These are phyloP conservation scores for Drosophila persimilis DNA, from an alignment of 1,140 invertebrate genomes.

Conservation along the genomic window DNA sequence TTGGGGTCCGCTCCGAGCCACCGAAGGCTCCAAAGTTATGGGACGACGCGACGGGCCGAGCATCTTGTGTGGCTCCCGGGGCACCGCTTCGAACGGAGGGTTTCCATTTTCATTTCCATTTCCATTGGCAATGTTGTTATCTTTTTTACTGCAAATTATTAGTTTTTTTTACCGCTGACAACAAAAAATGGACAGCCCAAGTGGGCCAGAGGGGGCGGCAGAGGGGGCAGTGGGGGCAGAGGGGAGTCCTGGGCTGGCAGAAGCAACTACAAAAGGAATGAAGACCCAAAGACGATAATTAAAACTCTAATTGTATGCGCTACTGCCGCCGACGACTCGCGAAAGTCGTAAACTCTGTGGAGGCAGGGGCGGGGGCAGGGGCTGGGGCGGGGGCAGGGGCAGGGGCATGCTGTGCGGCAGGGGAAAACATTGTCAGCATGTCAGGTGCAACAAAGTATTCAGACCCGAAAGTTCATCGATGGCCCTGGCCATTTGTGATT, in stretches of 20 bases:
- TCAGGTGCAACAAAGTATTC: constrained; percentile 44
- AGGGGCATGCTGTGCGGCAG: constrained; percentile 19
- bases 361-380: no score
- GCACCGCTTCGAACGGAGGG: constrained; percentile 3
- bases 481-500: no score
- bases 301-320: constrained; percentile 79
- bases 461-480: constrained; percentile 1
- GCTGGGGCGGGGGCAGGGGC: no score
- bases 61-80: constrained; percentile 69
- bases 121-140: constrained; percentile 74
- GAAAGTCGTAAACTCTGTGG: constrained; percentile 40
- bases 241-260: neutral
- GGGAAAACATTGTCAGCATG: constrained; percentile 44
- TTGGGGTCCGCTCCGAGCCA: neutral
- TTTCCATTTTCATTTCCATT: constrained; percentile 34
- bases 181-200: constrained; percentile 39
- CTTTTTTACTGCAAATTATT: constrained; percentile 81
- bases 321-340: constrained; percentile 50
- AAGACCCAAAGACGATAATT: constrained; percentile 69
- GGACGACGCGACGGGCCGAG: constrained; percentile 14
- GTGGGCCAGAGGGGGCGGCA: no score
- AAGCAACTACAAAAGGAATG: constrained; percentile 30
- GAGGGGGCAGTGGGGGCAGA: neutral
- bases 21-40: constrained; percentile 45
- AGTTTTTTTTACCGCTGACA: constrained; percentile 74